Base-by-base conservation (phyloP, 1,140 invertebrate species). In the Scaptomyza montana region DNA sequence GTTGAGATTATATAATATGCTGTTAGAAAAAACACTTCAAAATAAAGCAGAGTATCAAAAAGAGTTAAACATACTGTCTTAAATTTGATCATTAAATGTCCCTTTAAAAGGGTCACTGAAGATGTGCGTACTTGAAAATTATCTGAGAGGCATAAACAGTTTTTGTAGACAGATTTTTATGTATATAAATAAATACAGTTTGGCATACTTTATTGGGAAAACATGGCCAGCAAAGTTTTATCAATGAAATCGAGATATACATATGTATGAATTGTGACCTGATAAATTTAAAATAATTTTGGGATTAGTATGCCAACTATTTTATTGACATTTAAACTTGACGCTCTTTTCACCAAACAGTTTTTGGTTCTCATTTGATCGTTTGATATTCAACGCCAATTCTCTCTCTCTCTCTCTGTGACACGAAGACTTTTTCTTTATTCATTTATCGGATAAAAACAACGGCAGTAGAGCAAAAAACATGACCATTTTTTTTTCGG, bases 391-490 rank as follows among this genome's bases (percentile, higher is more conserved):
- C 33, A 72, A 67, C 55, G 72, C 47, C 45, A 46, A 21, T 8
- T 74, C 56, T 77, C 61, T 55, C 45, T 45, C 21, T 51, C 5
- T 41, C 13, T 36, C 49, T 66, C 51, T 61, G 36, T 49, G 68
- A 76, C 60, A 78, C 63, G 16, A 25, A 76, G 45, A 47, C 46
- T 63, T 65, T 85, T 75, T 78, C 21, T 74, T 73, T 77, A 72
- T 78, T 80, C 67, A 60, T 66, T 79, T 54, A 61, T 70, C 66
- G 56, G 28, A 45, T 68, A 65, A 80, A 75, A 62, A 86, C 79
- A 86, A 86, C 78, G 62, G 45, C 63, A 75, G 60, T 67, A 77
- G 60, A 78, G 50, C 69, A 82, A 89, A 86, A 89, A 89, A 89
- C 84, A 89, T 89, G 84, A 89, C 89, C 64, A 85, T 62, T 56